Conservation (phyloP, 2,797 vertebrate species). For the Premnoplex brunnescens region DNA sequence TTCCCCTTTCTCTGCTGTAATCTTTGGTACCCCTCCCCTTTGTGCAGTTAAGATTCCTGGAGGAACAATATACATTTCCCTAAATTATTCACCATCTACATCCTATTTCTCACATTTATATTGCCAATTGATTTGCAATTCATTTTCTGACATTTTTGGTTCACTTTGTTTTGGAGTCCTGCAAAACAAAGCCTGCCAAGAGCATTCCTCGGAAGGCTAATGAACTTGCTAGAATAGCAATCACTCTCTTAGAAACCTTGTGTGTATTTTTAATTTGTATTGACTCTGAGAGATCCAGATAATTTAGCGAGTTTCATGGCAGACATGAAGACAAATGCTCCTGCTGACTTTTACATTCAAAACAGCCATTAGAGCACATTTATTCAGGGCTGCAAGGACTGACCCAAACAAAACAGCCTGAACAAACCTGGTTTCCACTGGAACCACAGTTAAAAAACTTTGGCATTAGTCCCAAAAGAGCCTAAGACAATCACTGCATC, state of each 20-base stretch:
- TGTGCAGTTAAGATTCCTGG: neutral
- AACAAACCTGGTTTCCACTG: neutral
- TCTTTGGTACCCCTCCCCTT: neutral
- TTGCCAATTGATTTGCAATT: conserved; percentile 60
- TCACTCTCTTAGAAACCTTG: conserved; percentile 44
- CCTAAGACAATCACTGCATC: neutral
- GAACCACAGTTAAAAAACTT: neutral
- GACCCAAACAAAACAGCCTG: neutral
- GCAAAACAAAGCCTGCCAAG: conserved; percentile 55
- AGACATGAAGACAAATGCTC: conserved; percentile 52
- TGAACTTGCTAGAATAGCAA: conserved; percentile 58
- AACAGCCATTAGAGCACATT: neutral
- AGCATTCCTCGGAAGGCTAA: conserved; percentile 59
- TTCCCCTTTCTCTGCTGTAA: neutral
- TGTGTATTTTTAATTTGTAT: conserved; percentile 55
- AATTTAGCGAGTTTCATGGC: conserved; percentile 28
- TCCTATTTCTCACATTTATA: conserved; percentile 28
- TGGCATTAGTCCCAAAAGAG: neutral
- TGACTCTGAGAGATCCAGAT: conserved; percentile 28
- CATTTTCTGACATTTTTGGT: conserved; percentile 62
- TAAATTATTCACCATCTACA: conserved; percentile 31
- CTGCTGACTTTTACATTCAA: conserved; percentile 34
- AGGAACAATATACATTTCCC: conserved; percentile 22
- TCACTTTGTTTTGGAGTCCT: conserved; percentile 55
- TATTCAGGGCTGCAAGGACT: neutral